These are phyloP conservation scores for Tetranychus piercei DNA, from an alignment of 2,888 invertebrate genomes.

Conservation along the genomic window DNA sequence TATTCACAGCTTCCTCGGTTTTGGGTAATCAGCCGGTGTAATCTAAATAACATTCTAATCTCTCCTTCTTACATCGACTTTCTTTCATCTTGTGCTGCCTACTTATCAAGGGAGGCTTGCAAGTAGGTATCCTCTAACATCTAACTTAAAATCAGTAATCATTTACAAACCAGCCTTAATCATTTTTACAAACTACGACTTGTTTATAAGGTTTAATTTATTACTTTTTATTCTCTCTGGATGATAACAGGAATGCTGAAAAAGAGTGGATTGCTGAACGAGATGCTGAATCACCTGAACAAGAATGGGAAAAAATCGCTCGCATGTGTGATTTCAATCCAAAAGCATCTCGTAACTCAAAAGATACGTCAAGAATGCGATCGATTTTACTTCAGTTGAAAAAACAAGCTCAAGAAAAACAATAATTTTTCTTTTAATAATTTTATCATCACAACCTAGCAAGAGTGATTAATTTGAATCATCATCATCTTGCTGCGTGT, in stretches of 20 bases:
- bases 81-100: background rate
- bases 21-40: too few relatives aligned
- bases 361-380: slow-evolving; percentile 83
- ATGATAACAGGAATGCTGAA: slow-evolving; percentile 59
- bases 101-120: slow-evolving; percentile 18
- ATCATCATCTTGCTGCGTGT: too few relatives aligned
- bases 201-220: too few relatives aligned
- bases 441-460: background rate
- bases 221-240: too few relatives aligned
- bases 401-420: slow-evolving; percentile 40
- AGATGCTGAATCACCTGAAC: slow-evolving; percentile 58
- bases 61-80: background rate
- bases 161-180: too few relatives aligned
- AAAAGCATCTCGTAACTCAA: slow-evolving; percentile 60
- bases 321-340: slow-evolving; percentile 94
- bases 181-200: too few relatives aligned
- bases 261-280: slow-evolving; percentile 64
- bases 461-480: too few relatives aligned
- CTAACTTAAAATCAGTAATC: too few relatives aligned
- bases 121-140: slow-evolving; percentile 13
- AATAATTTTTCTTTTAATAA: background rate
- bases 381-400: slow-evolving; percentile 89
- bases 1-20: too few relatives aligned
- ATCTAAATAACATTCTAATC: background rate
- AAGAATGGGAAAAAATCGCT: slow-evolving; percentile 90